Base-by-base conservation (phyloP, 1,140 invertebrate species). In the Micrasema minimum region DNA sequence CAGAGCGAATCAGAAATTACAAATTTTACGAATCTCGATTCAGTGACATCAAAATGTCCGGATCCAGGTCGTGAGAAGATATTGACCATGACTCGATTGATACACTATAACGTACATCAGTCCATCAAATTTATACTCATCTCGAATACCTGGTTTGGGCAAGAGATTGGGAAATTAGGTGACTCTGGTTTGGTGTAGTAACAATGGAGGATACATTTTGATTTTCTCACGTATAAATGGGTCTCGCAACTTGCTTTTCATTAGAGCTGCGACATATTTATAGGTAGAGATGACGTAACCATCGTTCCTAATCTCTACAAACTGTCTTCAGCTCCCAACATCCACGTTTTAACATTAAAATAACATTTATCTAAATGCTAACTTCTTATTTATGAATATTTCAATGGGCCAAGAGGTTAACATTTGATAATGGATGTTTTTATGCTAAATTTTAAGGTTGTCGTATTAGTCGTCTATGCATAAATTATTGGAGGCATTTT, bases 11-110 rank as follows among this genome's bases (percentile, higher is more conserved):
- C 35, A 38, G 14, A 41, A 43, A 59, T 41, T 7, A 59, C 14
- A 41, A 10, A 38, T 59, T 38, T 38, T 20, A 59, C 55, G 11
- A 59, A 10, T 41, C 55, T 35, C 22, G 35, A 69, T 37, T 69
- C 14, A 18, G 59, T 50, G 66, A 69, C 66, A 69, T 61, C 51
- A 59, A 69, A 69, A 59, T 69, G 31, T 55, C 22, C 10, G 22
- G 12, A 59, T 69, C 46, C 38, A 59, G 38, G 23, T 31, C 66
- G 66, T 69, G 66, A 69, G 66, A 69, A 48, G 41, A 69, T 59
- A 61, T 26, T 61, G 66, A 46, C 66, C 66, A 50, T 69, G 66
- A 55, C 50, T 67, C 48, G 7, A 43, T 46, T 64, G 59, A 64
- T 64, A 64, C 43, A 46, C n/a, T 46, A 26, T 31, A 26, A 55